Percentiles rank a stretch among this genome's conserved stretches.
phyloP scores from a whole-genome alignment of 2,113 vertebrate species.

The Amphiprion percula region DNA sequence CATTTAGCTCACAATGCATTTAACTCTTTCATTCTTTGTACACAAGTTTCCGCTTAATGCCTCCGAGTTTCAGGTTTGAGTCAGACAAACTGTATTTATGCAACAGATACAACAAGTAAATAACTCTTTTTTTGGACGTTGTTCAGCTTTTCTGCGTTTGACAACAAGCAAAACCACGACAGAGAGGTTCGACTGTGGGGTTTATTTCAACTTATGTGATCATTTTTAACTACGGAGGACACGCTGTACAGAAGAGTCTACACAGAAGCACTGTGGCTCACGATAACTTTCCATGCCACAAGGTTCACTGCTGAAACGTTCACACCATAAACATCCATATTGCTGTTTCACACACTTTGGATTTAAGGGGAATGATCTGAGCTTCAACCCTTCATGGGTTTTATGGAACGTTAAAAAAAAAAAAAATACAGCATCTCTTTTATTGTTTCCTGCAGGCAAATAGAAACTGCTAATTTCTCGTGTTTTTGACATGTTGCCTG shows the following conservation, averaged over 20 bases:
- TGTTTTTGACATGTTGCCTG: no score
- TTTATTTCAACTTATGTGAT: constrained; percentile 58
- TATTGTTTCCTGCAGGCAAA: no score
- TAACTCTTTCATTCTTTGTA: no score
- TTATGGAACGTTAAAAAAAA: neutral
- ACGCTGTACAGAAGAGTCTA: constrained; percentile 38
- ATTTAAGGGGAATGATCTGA: constrained; percentile 37
- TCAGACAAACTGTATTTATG: neutral
- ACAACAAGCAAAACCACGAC: neutral
- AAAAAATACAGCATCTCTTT: no score
- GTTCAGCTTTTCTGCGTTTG: neutral
- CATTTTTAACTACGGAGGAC: constrained; percentile 27
- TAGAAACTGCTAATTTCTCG: no score
- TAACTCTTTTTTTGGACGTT: neutral
- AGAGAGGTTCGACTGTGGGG: constrained; percentile 12
- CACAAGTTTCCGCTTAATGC: no score
- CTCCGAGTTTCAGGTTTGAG: neutral
- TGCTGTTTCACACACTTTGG: constrained; percentile 61
- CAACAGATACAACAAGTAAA: neutral
- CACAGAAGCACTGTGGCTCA: constrained; percentile 23
- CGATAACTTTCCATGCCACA: constrained; percentile 22
- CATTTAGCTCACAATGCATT: no score
- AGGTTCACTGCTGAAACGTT: constrained; percentile 61
- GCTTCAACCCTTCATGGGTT: constrained; percentile 4
- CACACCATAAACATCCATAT: constrained; percentile 55